Base-by-base conservation (phyloP, 2,888 invertebrate genomes). In the Limenitis camilla region DNA sequence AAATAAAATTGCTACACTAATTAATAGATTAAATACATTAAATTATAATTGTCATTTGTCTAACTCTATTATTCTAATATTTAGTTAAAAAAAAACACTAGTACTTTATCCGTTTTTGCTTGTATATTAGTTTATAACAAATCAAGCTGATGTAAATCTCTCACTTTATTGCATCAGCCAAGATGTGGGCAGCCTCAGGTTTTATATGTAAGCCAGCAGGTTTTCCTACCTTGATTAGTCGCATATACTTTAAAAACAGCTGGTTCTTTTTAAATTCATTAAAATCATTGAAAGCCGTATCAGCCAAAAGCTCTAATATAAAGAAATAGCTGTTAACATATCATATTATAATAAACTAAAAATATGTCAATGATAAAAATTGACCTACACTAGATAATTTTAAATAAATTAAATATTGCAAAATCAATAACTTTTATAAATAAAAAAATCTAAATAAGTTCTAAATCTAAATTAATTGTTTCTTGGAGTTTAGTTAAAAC, bases 131-230 rank as follows among this genome's bases (percentile, higher is more conserved):
- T 32, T 41, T 42, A 29, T 47, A 30, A 72, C 71, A 76, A 74
- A 73, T 65, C 71, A 73, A 67, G 66, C 71, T 73, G 68, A 74
- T 67, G 82, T 72, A 83, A 84, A 67, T 60, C 53, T 64, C 64
- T 63, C 62, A 68, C 67, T 69, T 70, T 81, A 80, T 85, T 85
- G 84, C 84, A 82, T 84, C 84, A 85, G 81, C 82, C 78, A 69
- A 27, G 35, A 45, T 74, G 65, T 74, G 66, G 76, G 63, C 72
- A 74, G 67, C 74, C 72, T 76, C 72, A 71, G 64, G 60, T 69
- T 63, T 72, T 74, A 74, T 69, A 69, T 67, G 66, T 64, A 66
- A 62, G 41, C 40, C 62, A 61, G 61, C 72, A 66, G 63, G 71
- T 76, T 76, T 61, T 74, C 71, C 64, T 75, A 72, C 72, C 74